Base-by-base conservation (phyloP, 2,797 vertebrate species). In the Tokudaia muenninki region DNA sequence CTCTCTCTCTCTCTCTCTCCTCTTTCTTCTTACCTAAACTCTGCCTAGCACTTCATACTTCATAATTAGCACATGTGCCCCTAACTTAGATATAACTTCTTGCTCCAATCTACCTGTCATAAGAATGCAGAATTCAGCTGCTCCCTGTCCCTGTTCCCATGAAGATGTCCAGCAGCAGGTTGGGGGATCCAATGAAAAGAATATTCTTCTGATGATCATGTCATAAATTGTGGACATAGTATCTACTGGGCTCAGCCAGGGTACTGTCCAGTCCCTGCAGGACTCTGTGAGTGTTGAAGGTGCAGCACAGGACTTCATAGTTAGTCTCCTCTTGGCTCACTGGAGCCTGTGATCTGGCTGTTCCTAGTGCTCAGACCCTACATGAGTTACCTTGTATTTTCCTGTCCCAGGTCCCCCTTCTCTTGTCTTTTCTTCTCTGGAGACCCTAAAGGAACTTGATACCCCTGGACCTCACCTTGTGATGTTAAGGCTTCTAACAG, bases 281-380 rank as follows among this genome's bases (percentile, higher is more conserved):
- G 6, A 31, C 24, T 72, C 44, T 44, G 67, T n/a, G 75, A 84
- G 47, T 14, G 6, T 70, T n/a, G 16, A 34, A 14, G 31, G 44
- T 37, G 3, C 13, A 11, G n/a, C 44, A 22, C 4, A 8, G 14
- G 12, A 22, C 7, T 8, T n/a, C 10, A 0, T 0, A 1, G 80
- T 37, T 6, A 19, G 12, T 5, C 44, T 22, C n/a, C n/a, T 13
- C 52, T 4, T 13, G 1, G 4, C 8, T 16, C n/a, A 0, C 26
- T 11, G 1, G 65, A 84, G 10, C 29, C 59, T n/a, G 9, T 12
- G 8, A 10, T 50, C 65, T 6, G 29, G 16, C 22, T 81, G 13
- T 9, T 17, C 4, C 17, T n/a, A 3, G 0, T 2, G 8, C 16
- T 10, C 67, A 50, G 0, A 47, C 26, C n/a, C 22, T 31, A 8